Percentiles rank a stretch among this genome's conserved stretches.
These are phyloP conservation scores for Artemisiospiza belli DNA, from an alignment of 2,113 vertebrate genomes.

Conservation along the genomic window DNA sequence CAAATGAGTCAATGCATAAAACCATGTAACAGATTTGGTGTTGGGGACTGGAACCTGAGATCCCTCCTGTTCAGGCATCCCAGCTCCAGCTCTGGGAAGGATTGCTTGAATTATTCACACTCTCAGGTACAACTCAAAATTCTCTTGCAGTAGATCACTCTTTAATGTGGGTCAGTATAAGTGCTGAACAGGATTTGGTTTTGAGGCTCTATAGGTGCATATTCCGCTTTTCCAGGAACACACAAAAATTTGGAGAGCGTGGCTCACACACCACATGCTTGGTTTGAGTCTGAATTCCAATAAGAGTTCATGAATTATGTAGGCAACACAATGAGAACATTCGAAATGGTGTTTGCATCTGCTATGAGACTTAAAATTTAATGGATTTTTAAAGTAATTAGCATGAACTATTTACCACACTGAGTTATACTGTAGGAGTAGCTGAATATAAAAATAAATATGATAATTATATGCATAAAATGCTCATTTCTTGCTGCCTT, in stretches of 20 bases:
- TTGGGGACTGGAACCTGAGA: not conserved
- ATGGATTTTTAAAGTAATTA: slow-evolving; percentile 80
- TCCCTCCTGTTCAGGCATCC: not conserved
- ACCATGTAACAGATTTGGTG: not conserved
- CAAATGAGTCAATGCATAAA: not conserved
- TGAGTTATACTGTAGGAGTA: slow-evolving; percentile 74
- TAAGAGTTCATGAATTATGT: slow-evolving; percentile 65
- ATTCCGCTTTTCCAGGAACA: not conserved
- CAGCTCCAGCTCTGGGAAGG: not conserved
- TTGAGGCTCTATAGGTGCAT: not conserved
- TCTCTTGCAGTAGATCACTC: not conserved
- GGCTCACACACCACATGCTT: slow-evolving; percentile 28
- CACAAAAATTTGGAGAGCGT: not conserved
- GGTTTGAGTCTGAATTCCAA: slow-evolving; percentile 43
- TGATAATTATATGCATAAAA: slow-evolving; percentile 78
- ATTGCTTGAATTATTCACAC: not conserved
- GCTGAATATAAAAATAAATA: slow-evolving; percentile 79
- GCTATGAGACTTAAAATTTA: slow-evolving; percentile 70
- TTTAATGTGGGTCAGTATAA: not conserved
- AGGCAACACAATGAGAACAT: slow-evolving; percentile 63
- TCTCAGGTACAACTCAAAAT: not conserved
- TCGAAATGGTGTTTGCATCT: slow-evolving; percentile 76
- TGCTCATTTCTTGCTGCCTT: slow-evolving; percentile 67
- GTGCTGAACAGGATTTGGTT: not conserved
- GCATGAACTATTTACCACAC: slow-evolving; percentile 73